These are phyloP conservation scores for Nyctalus aviator DNA, from an alignment of 2,797 vertebrate species.

Conservation along the genomic window DNA sequence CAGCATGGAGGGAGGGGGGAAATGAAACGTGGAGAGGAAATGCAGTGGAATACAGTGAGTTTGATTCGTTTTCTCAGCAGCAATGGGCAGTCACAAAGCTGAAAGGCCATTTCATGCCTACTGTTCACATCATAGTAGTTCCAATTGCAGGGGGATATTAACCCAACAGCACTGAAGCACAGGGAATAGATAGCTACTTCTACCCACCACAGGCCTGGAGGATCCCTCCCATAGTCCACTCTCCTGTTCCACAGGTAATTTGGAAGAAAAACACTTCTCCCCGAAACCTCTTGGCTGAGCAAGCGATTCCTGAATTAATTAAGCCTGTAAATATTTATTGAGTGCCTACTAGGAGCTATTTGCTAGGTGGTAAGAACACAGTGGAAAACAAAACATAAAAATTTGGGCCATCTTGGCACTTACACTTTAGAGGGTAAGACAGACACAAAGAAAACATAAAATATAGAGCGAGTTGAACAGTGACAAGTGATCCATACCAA, in stretches of 20 bases:
- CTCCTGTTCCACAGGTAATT: neutral
- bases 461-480: neutral
- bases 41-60: neutral
- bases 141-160: neutral
- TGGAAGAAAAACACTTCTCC: neutral
- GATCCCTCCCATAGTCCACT: neutral
- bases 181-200: neutral
- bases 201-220: neutral
- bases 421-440: neutral
- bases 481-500: neutral
- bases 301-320: neutral
- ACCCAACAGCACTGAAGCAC: neutral
- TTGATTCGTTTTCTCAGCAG: neutral
- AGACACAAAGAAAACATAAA: neutral
- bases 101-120: neutral
- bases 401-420: neutral
- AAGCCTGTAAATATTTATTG: neutral
- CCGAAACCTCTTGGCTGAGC: neutral
- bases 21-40: neutral
- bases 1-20: neutral
- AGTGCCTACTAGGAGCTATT: neutral
- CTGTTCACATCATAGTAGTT: neutral
- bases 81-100: neutral
- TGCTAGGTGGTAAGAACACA: neutral
- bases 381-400: neutral